Evolutionary conservation across 2,113 vertebrate species (phyloP).

Genomic region (Astur gentilis): DNA sequence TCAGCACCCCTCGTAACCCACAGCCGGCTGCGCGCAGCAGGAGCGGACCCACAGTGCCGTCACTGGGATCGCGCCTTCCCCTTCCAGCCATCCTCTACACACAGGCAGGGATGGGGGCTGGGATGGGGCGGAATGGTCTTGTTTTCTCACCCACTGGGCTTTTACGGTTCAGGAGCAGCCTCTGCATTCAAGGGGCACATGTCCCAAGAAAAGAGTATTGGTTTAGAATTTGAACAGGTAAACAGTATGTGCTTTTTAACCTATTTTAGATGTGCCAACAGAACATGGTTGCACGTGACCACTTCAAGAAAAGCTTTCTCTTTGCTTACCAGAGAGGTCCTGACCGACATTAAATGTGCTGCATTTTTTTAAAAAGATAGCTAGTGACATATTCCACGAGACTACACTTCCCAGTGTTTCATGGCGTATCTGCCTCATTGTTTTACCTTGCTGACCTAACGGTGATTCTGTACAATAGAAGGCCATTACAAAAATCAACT

Average conservation of each 20-base stretch:
- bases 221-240: background rate
- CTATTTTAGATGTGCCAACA: background rate
- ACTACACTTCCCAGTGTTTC: background rate
- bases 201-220: background rate
- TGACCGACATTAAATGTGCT: background rate
- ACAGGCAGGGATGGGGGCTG: accelerated
- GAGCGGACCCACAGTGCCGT: accelerated
- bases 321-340: background rate
- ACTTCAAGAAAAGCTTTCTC: background rate
- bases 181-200: background rate
- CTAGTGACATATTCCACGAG: background rate
- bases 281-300: accelerated
- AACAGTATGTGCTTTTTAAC: background rate
- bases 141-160: background rate
- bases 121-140: accelerated
- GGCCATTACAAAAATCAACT: background rate
- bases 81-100: background rate
- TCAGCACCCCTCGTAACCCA: accelerated
- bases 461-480: background rate
- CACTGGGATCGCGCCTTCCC: background rate
- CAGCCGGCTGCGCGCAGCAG: background rate
- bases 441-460: background rate
- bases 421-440: accelerated
- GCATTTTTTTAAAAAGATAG: background rate
- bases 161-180: background rate